Evolutionary conservation across 2,797 vertebrate genomes (phyloP).

Genomic region (Pantherophis vulpinus): DNA sequence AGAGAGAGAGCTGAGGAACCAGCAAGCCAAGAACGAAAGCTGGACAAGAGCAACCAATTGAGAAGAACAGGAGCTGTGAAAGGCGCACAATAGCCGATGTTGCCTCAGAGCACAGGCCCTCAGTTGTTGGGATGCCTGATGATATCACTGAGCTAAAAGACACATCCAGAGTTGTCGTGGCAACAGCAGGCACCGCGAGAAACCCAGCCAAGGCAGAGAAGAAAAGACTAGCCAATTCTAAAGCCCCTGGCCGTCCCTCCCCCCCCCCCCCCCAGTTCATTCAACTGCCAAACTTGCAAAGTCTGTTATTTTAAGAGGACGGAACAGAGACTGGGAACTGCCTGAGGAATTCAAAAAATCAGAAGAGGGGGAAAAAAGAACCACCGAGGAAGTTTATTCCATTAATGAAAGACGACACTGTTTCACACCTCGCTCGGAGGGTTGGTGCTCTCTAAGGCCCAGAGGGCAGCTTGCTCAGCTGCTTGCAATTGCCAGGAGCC

Average conservation of each 20-base stretch:
- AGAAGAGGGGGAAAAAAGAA: not conserved
- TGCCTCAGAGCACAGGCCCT: slow-evolving; percentile 15
- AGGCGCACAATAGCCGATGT: not conserved
- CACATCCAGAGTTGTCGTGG: slow-evolving; percentile 26
- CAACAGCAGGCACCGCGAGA: not conserved
- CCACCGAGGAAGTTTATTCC: slow-evolving; percentile 7
- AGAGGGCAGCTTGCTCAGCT: not conserved
- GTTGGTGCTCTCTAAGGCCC: not conserved
- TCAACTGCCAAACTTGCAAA: slow-evolving; percentile 9
- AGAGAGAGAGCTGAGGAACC: not conserved
- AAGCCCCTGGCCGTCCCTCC: not conserved
- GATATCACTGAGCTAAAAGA: slow-evolving; percentile 22
- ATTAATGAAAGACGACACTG: slow-evolving; percentile 40
- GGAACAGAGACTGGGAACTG: not conserved
- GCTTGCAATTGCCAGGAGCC: slow-evolving; percentile 37
- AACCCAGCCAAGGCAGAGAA: not conserved
- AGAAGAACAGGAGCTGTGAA: not conserved
- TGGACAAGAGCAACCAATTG: not conserved
- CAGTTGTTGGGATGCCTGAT: slow-evolving; percentile 15
- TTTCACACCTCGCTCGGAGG: not conserved
- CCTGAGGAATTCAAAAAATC: slow-evolving; percentile 22
- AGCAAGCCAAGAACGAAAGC: not conserved
- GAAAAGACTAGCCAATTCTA: not conserved
- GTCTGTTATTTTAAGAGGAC: not conserved
- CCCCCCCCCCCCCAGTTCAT: not conserved